Evolutionary conservation across 1,140 invertebrate species (phyloP), one percentile per base, ranked within the genome.

Genomic region (Drosophila melanica): DNA sequence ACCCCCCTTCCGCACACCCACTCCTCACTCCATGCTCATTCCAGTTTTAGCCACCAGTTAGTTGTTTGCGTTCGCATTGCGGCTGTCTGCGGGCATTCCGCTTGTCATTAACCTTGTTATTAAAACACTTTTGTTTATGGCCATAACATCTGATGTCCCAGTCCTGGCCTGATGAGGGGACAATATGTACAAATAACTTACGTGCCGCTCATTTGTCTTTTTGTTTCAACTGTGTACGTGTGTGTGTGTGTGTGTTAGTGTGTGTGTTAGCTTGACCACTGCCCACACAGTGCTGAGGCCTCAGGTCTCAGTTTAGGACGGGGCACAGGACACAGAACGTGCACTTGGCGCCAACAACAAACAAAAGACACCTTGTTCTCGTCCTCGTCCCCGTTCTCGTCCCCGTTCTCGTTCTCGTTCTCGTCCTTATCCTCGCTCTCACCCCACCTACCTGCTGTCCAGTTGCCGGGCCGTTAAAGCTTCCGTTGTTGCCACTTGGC

Each of bases 81-180:
- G 62, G 53, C 51, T 68, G 55, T 54, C 58, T 64, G 53, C 48
- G 68, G 44, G 72, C 82, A 87, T 90, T 87, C 81, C 79, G 87
- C 87, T 90, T 90, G 87, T 90, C 87, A 90, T 90, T 90, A 90
- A 90, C 82, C 87, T 90, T 90, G 89, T 90, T 90, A 90, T 90
- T 84, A 87, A 89, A 90, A 89, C 87, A 90, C 87, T 90, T 90
- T 90, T 90, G 79, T 89, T 87, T 81, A 79, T 90, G 89, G 53
- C 89, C 82, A 87, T 81, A 90, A 90, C 87, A 90, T 90, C 87
- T 90, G 87, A 89, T 90, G 89, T 79, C 65, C 74, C 10, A 51
- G 42, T n/a, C 42, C 47, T 5, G 11, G 54, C 42, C 45, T 10
- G 39, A 12, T 42, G 55, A 54, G 33, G 62, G 51, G 48, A 73